Conservation (phyloP, 2,113 vertebrate genomes). For the Pollimyrus isidori region DNA sequence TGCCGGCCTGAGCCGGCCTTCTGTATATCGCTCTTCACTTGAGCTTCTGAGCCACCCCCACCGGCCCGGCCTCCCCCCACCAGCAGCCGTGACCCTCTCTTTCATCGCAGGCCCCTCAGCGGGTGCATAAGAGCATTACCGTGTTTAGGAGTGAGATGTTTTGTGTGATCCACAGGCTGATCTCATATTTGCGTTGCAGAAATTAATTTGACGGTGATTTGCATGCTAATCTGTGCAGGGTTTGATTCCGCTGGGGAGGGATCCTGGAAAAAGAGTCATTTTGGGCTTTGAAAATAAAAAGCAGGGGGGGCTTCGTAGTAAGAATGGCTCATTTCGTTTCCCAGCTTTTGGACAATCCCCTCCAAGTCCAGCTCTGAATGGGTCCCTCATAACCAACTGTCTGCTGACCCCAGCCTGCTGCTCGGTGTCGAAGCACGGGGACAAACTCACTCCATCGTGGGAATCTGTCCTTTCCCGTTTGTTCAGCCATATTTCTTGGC, state of each 20-base stretch:
- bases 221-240: conserved; percentile 76
- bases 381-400: not conserved
- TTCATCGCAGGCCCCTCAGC: conserved; percentile 67
- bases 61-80: not conserved
- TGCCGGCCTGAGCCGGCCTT: conserved; percentile 53
- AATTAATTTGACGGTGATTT: conserved; percentile 79
- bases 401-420: not conserved
- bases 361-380: not conserved
- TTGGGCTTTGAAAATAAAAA: conserved; percentile 11
- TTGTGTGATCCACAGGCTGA: conserved; percentile 68
- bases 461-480: not conserved
- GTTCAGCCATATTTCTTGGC: not conserved
- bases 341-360: conserved; percentile 19
- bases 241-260: conserved; percentile 55
- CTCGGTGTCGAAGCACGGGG: not conserved
- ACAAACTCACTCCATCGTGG: not conserved
- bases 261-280: conserved; percentile 19
- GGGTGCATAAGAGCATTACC: conserved; percentile 65
- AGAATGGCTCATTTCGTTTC: conserved; percentile 63
- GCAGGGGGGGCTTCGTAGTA: conserved; percentile 61
- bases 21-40: conserved; percentile 64
- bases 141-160: conserved; percentile 67
- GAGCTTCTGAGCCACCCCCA: conserved; percentile 52
- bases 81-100: conserved; percentile 35
- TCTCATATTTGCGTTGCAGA: conserved; percentile 73